Base-by-base conservation (phyloP, 2,797 vertebrate species). In the Garrulus glandarius region DNA sequence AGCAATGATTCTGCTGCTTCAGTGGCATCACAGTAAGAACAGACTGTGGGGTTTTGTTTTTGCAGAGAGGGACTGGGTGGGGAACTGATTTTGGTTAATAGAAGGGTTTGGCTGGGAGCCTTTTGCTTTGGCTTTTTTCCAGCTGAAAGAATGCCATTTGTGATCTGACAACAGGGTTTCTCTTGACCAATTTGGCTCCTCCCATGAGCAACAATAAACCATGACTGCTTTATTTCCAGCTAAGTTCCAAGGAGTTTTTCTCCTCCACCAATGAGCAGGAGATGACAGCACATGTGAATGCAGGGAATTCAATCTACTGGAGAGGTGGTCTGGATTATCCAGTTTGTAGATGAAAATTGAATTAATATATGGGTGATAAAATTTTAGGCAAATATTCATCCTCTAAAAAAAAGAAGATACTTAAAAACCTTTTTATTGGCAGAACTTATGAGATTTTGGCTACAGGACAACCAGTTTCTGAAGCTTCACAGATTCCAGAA, bases 1-100 rank as follows among this genome's bases (percentile, higher is more conserved):
- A 92, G 65, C 89, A 93, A 71, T 44, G 80, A 18, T 29, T 63
- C 67, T 96, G 84, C 86, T 80, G 75, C 90, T 93, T 76, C 91
- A 91, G 92, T 84, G 56, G 55, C 53, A 59, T 79, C 47, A 9
- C 65, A 47, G 56, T 27, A 68, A 74, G 77, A 91, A 77, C 46
- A 93, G 77, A 75, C 13, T 34, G 10, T 8, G 34, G 15, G 8
- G 32, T 29, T 39, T 59, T 75, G 23, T 74, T 92, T 95, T 70
- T 72, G 21, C n/a, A 77, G 47, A 81, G 29, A 34, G 10, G 36
- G 30, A 27, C 46, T 57, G 70, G 43, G 34, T 64, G 50, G 37
- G 52, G 60, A 82, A 47, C 8, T 17, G 30, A 41, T 72, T 85
- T 77, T 92, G 47, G 27, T 78, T 92, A 68, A 85, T 13, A 77